phyloP scores from a whole-genome alignment of 2,113 vertebrate species.

The Eublepharis macularius region DNA sequence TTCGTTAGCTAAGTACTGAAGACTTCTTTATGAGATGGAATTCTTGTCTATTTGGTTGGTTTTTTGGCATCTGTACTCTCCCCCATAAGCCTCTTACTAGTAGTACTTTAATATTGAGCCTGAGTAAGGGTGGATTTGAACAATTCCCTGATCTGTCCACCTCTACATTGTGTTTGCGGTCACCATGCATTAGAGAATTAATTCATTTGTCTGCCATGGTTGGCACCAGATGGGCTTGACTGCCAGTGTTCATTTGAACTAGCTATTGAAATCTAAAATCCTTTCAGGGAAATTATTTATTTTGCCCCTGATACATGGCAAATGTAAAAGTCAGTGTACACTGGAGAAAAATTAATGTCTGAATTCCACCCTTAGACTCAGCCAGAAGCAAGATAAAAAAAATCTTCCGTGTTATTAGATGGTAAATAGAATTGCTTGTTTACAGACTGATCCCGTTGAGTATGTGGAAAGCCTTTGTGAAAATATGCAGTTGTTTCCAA shows the following conservation, averaged over 20 bases:
- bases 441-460: conserved; percentile 93
- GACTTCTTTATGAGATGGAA: too few species aligned
- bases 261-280: not conserved
- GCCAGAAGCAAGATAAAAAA: too few species aligned
- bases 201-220: not conserved
- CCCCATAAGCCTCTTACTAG: too few species aligned
- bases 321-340: not conserved
- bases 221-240: not conserved
- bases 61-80: too few species aligned
- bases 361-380: not conserved
- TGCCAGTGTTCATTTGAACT: not conserved
- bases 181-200: not conserved
- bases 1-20: too few species aligned
- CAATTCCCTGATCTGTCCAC: not conserved
- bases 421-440: conserved; percentile 40
- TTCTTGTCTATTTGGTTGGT: too few species aligned
- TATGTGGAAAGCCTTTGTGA: conserved; percentile 95
- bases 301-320: not conserved
- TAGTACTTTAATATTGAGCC: too few species aligned
- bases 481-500: conserved; percentile 94
- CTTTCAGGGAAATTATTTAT: not conserved
- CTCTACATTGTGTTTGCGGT: not conserved
- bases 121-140: not conserved
- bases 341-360: not conserved
- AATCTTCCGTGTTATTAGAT: not conserved